Conservation (phyloP, 2,113 vertebrate genomes). For the Coreoperca whiteheadi region DNA sequence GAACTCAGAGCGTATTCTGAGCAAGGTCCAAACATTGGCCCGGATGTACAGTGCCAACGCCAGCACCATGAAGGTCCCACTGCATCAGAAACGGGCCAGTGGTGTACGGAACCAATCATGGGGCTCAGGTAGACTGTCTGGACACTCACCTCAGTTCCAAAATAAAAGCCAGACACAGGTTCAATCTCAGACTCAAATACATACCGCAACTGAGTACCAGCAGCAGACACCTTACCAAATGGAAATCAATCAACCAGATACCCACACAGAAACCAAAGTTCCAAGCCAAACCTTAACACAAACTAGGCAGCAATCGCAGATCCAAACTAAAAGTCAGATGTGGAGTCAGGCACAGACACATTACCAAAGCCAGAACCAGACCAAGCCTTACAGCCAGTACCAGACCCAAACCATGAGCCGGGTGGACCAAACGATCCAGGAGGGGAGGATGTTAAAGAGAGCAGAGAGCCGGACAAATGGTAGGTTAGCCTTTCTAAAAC, state of each 20-base stretch:
- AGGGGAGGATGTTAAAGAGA: conserved; percentile 6
- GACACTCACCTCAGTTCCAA: not conserved
- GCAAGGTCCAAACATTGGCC: conserved; percentile 90
- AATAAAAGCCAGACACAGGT: conserved; percentile 16
- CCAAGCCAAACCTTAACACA: not conserved
- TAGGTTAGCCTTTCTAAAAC: conserved; percentile 6
- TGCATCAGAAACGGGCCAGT: conserved; percentile 76
- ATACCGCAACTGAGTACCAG: not conserved
- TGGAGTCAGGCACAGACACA: not conserved
- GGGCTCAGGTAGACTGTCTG: conserved; percentile 23
- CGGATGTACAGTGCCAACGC: conserved; percentile 89
- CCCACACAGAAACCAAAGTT: not conserved
- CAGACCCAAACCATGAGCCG: not conserved
- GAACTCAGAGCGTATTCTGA: conserved; percentile 87
- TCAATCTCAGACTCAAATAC: not conserved
- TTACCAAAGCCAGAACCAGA: conserved; percentile 31
- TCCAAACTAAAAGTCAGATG: conserved; percentile 13
- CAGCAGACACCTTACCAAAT: not conserved
- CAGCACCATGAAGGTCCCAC: conserved; percentile 84
- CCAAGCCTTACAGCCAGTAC: not conserved
- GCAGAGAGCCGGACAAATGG: conserved; percentile 34
- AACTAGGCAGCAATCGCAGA: not conserved
- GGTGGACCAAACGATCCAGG: conserved; percentile 18
- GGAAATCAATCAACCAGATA: not conserved
- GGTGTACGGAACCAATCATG: conserved; percentile 22